Base-by-base conservation (phyloP, 1,140 invertebrate species). In the Drosophila ficusphila region DNA sequence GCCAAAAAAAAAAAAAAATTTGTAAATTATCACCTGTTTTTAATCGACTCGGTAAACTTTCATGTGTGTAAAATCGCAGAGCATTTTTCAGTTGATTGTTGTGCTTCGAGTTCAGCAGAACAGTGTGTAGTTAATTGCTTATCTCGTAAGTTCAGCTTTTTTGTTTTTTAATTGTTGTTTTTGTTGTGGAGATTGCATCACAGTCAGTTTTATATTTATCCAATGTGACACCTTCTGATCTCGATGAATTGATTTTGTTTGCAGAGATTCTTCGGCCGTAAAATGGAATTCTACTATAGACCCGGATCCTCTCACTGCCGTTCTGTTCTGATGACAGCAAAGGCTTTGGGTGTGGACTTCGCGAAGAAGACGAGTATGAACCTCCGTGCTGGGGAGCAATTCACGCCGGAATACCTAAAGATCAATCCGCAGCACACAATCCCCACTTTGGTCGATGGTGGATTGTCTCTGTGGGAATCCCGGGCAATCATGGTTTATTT, bases 291-390 rank as follows among this genome's bases (percentile, higher is more conserved):
- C 33, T 96, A 96, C 91, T 95, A 95, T 91, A 88, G 94, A 57
- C 93, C 94, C 27, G 93, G 93, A 74, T 96, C 95, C 73, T 92
- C 95, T 18, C 95, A 95, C 2, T 95, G 95, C 91, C 89, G 93
- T 2, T 83, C 92, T 6, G 90, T 92, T 14, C 53, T 92, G 47
- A 78, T 94, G 44, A 79, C 90, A 1, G 91, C 92, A n/a, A 92
- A 92, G 56, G 90, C 89, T 9, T 56, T 94, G 16, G 92, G 91
- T 7, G 51, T 94, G 19, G 89, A 93, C 38, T 76, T 93, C 18
- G 89, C 92, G 31, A 76, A 67, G 52, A 57, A 81, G 53, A 65
- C 58, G 77, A 76, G 93, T 2, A 92, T 94, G 0, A 93, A 96
- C 79, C 90, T 96, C 0, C 81, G 93, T 54, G 91, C 92, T 0